Evolutionary conservation across 2,888 invertebrate genomes (phyloP), one percentile per base, ranked within the genome.

Genomic region (Meloe dianella): DNA sequence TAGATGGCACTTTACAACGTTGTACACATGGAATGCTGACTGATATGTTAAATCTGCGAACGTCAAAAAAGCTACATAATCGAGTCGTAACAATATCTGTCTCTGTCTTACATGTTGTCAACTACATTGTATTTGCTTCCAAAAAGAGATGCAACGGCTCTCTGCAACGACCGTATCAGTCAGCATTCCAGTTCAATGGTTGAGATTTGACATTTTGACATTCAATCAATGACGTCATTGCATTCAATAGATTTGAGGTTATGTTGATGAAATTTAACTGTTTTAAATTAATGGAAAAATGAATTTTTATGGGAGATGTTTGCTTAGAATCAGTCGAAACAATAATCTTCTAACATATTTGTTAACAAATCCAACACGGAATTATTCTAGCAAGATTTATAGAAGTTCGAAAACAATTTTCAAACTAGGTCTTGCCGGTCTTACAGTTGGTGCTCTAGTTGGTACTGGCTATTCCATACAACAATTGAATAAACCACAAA

Each of bases 401-500:
- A 61, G 54, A n/a, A 60, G 14, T 17, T 14, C 64, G 4, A 75
- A 69, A 70, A 74, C 74, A 12, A 56, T 75, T 22, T 76, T 84
- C 51, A 81, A 81, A 74, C 71, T 84, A 59, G 82, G 84, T 29
- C 73, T 84, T 20, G 72, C 82, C 22, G 84, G 85, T 47, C 68
- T 83, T 30, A 83, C 84, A 20, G 75, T 84, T 20, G 85, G 86
- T 61, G 83, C 84, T 35, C 67, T 84, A 1, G 76, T 84, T 2
- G 87, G 87, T 57, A 83, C 84, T 69, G 85, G 86, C 73, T 87
- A 86, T 79, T 84, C 87, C 0, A 82, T 84, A 54, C 81, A 84
- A 66, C 79, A 83, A 67, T 76, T 83, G 66, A 85, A 83, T 66
- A 78, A 85, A 61, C 81, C 82, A 2, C 80, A 83, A 51, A 79